Base-by-base conservation (phyloP, 2,113 vertebrate genomes). In the Tragelaphus strepsiceros region DNA sequence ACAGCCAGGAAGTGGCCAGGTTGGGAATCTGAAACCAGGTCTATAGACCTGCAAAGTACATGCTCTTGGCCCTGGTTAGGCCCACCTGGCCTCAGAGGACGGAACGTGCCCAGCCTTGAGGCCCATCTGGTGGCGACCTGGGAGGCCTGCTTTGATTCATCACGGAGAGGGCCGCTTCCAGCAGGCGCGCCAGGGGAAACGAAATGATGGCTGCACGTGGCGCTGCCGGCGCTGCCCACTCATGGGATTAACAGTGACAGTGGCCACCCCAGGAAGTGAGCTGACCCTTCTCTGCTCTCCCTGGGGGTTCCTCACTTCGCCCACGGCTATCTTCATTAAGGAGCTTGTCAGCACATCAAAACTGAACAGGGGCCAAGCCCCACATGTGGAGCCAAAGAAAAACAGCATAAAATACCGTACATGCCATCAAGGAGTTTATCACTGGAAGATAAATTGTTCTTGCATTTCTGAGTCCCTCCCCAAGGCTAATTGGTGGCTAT, bases 81-180 rank as follows among this genome's bases (percentile, higher is more conserved):
- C 17, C 89, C 35, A 19, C 17, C 77, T 64, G n/a, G 28, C 77
- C 32, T 1, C 11, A 7, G 54, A 49, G 49, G 61, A 49, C 1
- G 15, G 62, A 39, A 39, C 15, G n/a, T 3, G 6, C 21, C 10
- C 61, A 43, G 77, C 53, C n/a, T 19, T 19, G 35, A 78, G 82
- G 77, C 14, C 17, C 8, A 21, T 11, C 30, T n/a, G 30, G 71
- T 21, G 35, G 43, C 19, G n/a, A 43, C 3, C 17, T 1, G 6
- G 14, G 21, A 89, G 53, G 19, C 51, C n/a, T 58, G 43, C 35
- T 92, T 6, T 9, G 77, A 53, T 46, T 17, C 39, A 53, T 24
- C 30, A 1, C 7, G 2, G n/a, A 82, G 15, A 54, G 14, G 0
- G 4, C 58, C 0, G 0, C 59, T 32, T 58, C 32, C 21, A 26